Evolutionary conservation across 2,888 invertebrate species (phyloP), one percentile per base, ranked within the genome.

Genomic region (Lasioglossum oenotherae): DNA sequence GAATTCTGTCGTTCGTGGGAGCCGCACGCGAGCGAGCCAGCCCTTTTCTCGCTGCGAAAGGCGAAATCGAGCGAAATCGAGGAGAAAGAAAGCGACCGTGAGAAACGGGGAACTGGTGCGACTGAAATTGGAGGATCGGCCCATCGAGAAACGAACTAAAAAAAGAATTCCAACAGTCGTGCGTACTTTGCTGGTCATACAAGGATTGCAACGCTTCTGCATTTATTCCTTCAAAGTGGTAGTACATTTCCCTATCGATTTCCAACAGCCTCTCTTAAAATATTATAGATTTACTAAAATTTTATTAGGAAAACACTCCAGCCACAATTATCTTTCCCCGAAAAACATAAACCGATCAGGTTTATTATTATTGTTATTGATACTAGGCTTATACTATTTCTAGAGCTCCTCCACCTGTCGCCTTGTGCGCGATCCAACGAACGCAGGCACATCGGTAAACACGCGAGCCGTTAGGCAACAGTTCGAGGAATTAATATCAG

Each of bases 51-150:
- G 16, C 31, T 6, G 64, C 31, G 64, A 64, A 64, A 64, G 35
- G 46, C 57, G 57, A 80, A 46, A 80, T 60, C 76, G 64, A 27
- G 73, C 41, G 67, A 77, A 80, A 72, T 16, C 23, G 57, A 41
- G 53, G 31, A 74, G 46, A 69, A 35, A 44, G 44, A 6, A 16
- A 35, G 12, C 10, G 27, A 38, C n/a, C 74, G 74, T 74, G 79
- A 73, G 82, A 79, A 82, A 74, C 69, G 64, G 16, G 3, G 10
- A 53, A 8, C 53, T 4, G 8, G 64, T 6, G 31, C 31, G 4
- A 57, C n/a, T 27, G 64, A 31, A 64, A 19, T 31, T 31, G 19
- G 31, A 6, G 16, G 64, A 64, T 31, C 64, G 64, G 1, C 19
- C 31, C 14, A 19, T 19, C 31, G 31, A 16, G 64, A 64, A 64